These are phyloP conservation scores for Anguilla japonica DNA, from an alignment of 2,113 vertebrate genomes.

Conservation along the genomic window DNA sequence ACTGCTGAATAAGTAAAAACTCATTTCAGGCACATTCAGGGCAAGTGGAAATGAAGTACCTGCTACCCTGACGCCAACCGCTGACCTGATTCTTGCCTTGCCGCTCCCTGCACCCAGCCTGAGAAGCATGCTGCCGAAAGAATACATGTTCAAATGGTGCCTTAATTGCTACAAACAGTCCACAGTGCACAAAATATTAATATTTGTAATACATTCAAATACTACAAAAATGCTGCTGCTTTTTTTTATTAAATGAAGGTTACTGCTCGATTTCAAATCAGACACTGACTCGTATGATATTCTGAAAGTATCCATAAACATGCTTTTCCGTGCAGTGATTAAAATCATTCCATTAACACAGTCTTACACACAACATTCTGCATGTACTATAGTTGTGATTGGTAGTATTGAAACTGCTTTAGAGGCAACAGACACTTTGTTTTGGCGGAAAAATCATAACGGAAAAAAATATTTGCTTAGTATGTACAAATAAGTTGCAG, in stretches of 20 bases:
- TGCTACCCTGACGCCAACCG: constrained; percentile 35
- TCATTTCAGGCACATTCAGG: constrained; percentile 29
- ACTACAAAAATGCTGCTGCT: not conserved
- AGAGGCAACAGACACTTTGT: too few species aligned
- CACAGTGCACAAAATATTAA: not conserved
- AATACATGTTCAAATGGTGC: not conserved
- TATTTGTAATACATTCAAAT: not conserved
- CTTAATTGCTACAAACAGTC: not conserved
- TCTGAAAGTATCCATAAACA: not conserved
- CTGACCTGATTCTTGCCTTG: constrained; percentile 29
- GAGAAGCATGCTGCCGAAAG: not conserved
- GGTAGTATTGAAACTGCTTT: too few species aligned
- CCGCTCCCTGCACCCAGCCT: constrained; percentile 20
- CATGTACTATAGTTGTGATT: too few species aligned
- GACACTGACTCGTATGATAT: too few species aligned
- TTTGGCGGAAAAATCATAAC: too few species aligned
- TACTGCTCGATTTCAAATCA: too few species aligned
- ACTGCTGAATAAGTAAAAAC: constrained; percentile 42
- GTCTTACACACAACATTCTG: not conserved
- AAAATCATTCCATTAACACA: not conserved
- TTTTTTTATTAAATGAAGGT: too few species aligned
- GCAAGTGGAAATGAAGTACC: constrained; percentile 28
- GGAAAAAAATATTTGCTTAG: too few species aligned
- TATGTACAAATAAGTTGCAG: too few species aligned
- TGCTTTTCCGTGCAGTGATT: not conserved